Conservation (phyloP, 2,888 invertebrate genomes). For the Monopis laevigella region DNA sequence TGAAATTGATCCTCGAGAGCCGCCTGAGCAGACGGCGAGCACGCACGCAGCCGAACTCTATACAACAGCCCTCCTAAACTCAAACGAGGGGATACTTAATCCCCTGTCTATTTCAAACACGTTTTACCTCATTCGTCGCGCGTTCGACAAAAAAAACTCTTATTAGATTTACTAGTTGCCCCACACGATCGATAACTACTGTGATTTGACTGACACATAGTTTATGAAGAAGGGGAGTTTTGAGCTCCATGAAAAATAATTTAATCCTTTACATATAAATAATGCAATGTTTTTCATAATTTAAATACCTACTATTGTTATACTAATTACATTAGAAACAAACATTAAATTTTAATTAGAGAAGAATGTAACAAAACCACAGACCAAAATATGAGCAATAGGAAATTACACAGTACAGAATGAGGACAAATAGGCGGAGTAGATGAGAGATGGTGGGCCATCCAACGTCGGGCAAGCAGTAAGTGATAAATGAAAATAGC, state of each 20-base stretch:
- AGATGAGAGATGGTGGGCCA: constrained; percentile 6
- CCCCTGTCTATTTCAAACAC: constrained; percentile 67
- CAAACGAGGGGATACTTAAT: constrained; percentile 53
- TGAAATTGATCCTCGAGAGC: constrained; percentile 49
- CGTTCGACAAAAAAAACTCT: constrained; percentile 51
- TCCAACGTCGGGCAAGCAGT: constrained; percentile 15
- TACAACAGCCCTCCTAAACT: constrained; percentile 23
- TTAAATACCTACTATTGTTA: no score
- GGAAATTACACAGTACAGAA: neutral
- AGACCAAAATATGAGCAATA: no score
- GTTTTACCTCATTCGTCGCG: constrained; percentile 64
- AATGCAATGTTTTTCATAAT: no score
- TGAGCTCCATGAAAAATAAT: no score
- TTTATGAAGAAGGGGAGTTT: constrained; percentile 1
- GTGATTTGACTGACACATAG: constrained; percentile 41
- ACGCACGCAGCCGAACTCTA: constrained; percentile 30
- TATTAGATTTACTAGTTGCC: constrained; percentile 51
- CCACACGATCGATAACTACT: constrained; percentile 22
- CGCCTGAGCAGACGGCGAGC: constrained; percentile 35
- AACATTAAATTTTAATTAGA: no score
- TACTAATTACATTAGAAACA: no score
- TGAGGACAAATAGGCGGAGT: constrained; percentile 9
- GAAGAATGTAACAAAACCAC: no score
- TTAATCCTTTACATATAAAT: no score
- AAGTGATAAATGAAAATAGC: constrained; percentile 64